Base-by-base conservation (phyloP, 2,113 vertebrate species). In the Lagenorhynchus albirostris region DNA sequence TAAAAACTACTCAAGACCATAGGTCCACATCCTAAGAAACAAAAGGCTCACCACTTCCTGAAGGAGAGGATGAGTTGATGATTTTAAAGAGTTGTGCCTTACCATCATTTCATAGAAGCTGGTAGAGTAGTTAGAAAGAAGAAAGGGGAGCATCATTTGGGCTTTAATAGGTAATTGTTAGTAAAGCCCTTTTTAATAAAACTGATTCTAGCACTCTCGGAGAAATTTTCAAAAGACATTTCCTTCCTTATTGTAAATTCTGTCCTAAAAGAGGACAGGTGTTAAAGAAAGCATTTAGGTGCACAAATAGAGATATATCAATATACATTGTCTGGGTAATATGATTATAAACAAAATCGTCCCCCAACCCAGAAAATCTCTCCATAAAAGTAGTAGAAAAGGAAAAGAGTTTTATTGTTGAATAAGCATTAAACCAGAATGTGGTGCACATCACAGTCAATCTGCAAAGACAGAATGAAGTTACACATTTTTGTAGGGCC, bases 321-420 rank as follows among this genome's bases (percentile, higher is more conserved):
- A 60, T 41, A 26, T 82, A n/a, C 11, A 33, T 73, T 33, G 10
- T 83, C 53, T 29, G 58, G 26, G 21, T 58, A 38, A 86, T 7
- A 68, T 26, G 80, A 89, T 79, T 79, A 53, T 89, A 93, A 89
- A 88, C 76, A 95, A 89, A 79, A 94, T 91, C 53, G 31, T 62
- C 33, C 77, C 74, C 31, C 62, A 89, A 70, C 62, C 26, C 20
- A 17, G 62, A 15, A 83, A 73, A 55, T 2, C 12, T 89, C 58
- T 73, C 55, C 44, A 36, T 76, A 88, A 87, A 91, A 23, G 14
- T 50, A 87, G 21, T 68, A 91, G 47, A 73, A 33, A 82, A 74
- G 53, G 18, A 71, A 87, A 92, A 71, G 8, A 50, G 29, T 65
- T 65, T 83, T 38, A 15, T 55, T 89, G 20, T 7, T 89, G 11